These are phyloP conservation scores for Argyrosomus japonicus DNA, from an alignment of 2,113 vertebrate genomes.

Conservation along the genomic window DNA sequence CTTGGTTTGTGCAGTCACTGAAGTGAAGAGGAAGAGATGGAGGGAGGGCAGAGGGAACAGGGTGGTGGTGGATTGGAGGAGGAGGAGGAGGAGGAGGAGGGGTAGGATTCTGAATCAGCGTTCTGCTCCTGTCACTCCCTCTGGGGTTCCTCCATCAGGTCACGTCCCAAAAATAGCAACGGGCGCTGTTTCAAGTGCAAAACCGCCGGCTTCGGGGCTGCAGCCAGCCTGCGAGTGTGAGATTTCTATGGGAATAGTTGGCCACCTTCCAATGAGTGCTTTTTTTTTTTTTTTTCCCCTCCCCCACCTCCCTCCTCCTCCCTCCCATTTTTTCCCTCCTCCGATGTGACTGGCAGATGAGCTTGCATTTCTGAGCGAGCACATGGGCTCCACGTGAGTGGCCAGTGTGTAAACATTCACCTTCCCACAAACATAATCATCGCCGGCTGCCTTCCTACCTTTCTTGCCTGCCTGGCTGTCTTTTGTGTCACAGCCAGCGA, in stretches of 20 bases:
- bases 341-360: slow-evolving; percentile 95
- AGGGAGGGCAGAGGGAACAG: slow-evolving; percentile 53
- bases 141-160: slow-evolving; percentile 94
- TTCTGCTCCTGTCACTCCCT: slow-evolving; percentile 87
- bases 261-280: slow-evolving; percentile 88
- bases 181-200: slow-evolving; percentile 95
- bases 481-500: slow-evolving; percentile 69
- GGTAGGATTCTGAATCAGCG: slow-evolving; percentile 77
- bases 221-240: slow-evolving; percentile 94
- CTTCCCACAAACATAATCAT: slow-evolving; percentile 72
- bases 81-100: not conserved
- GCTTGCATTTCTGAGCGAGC: slow-evolving; percentile 87
- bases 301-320: not conserved
- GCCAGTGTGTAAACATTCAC: slow-evolving; percentile 82
- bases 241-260: slow-evolving; percentile 95
- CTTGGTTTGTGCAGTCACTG: slow-evolving; percentile 34
- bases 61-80: slow-evolving; percentile 31
- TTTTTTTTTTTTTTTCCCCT: slow-evolving; percentile 54
- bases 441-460: slow-evolving; percentile 59
- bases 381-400: slow-evolving; percentile 93
- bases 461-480: slow-evolving; percentile 48
- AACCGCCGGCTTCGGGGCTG: slow-evolving; percentile 92
- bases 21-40: slow-evolving; percentile 30
- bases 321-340: slow-evolving; percentile 75
- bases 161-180: slow-evolving; percentile 96